phyloP scores from a whole-genome alignment of 2,797 vertebrate genomes.

The Lophius americanus region DNA sequence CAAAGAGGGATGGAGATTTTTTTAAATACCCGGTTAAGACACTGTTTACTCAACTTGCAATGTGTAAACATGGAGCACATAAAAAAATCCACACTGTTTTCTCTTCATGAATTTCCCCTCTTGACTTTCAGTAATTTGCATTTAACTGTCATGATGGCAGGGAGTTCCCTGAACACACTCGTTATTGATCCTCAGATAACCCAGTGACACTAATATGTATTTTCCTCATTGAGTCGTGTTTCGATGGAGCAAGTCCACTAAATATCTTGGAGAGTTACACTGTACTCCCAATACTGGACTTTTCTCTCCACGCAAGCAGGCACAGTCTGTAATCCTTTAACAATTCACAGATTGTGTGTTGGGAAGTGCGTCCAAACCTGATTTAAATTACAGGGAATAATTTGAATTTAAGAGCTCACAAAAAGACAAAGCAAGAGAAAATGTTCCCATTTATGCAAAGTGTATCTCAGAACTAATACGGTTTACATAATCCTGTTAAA shows the following conservation, averaged over 20 bases:
- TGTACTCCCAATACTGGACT: constrained; percentile 50
- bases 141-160: constrained; percentile 8
- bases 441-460: neutral
- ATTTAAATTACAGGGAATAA: constrained; percentile 40
- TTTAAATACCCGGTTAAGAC: neutral
- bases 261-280: constrained; percentile 29
- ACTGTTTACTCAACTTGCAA: constrained; percentile 10
- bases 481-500: constrained; percentile 34
- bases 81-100: constrained; percentile 7
- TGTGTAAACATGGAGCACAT: constrained; percentile 3
- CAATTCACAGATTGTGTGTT: constrained; percentile 64
- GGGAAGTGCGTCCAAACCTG: constrained; percentile 53
- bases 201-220: constrained; percentile 24
- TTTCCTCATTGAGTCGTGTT: constrained; percentile 37
- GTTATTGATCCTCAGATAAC: constrained; percentile 30
- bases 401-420: neutral
- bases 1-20: constrained; percentile 40
- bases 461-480: constrained; percentile 11
- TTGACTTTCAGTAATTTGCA: constrained; percentile 22
- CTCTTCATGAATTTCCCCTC: neutral
- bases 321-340: constrained; percentile 61
- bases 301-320: constrained; percentile 47
- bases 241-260: constrained; percentile 36
- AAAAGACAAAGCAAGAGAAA: neutral
- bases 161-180: constrained; percentile 26